These are phyloP conservation scores for Eidolon helvum DNA, from an alignment of 2,113 vertebrate species.

Conservation along the genomic window DNA sequence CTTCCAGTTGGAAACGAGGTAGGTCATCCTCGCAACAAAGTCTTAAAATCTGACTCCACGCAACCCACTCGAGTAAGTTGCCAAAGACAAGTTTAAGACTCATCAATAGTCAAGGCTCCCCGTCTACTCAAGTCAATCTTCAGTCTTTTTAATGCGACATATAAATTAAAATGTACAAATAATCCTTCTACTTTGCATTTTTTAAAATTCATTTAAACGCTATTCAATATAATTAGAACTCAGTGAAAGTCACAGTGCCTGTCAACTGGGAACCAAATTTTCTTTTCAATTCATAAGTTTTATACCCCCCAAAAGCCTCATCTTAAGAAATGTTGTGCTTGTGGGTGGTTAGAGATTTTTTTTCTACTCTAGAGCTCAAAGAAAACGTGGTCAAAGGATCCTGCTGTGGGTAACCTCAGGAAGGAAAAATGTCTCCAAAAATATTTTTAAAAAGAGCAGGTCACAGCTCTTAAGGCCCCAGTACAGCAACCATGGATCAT, in stretches of 20 bases:
- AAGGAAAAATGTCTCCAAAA: slow-evolving; percentile 56
- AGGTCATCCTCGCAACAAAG: neutral
- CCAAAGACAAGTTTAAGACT: neutral
- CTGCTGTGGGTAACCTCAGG: slow-evolving; percentile 51
- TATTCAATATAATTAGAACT: neutral
- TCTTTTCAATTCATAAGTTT: slow-evolving; percentile 25
- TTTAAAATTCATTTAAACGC: neutral
- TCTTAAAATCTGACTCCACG: neutral
- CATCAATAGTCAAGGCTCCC: neutral
- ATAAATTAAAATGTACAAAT: neutral
- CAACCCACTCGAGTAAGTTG: neutral
- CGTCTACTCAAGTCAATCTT: neutral
- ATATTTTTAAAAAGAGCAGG: slow-evolving; percentile 54
- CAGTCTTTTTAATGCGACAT: neutral
- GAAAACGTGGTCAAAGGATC: slow-evolving; percentile 21
- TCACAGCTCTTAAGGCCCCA: neutral
- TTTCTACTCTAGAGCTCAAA: slow-evolving; percentile 39
- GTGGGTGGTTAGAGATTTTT: neutral
- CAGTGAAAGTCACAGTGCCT: slow-evolving; percentile 1
- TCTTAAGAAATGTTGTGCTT: neutral
- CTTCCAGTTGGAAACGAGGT: neutral
- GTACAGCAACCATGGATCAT: neutral
- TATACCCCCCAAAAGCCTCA: neutral
- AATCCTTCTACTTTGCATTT: neutral
- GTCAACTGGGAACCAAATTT: neutral